These are phyloP conservation scores for Phthorimaea operculella DNA, from an alignment of 1,140 invertebrate species.

Conservation along the genomic window DNA sequence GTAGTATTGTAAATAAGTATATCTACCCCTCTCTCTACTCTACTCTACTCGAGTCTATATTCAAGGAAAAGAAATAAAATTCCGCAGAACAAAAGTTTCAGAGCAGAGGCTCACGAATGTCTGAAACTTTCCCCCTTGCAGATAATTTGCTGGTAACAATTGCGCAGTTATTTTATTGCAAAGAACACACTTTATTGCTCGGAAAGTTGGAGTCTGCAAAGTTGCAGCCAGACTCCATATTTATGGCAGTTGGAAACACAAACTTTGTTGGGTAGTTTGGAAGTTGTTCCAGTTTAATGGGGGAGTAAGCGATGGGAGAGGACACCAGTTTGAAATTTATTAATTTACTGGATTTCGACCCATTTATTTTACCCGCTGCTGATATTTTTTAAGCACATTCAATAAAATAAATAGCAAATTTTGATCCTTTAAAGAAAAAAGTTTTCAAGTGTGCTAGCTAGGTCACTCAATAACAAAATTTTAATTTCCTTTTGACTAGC, in stretches of 20 bases:
- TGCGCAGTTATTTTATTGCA: conserved; percentile 1
- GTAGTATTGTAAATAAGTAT: no score
- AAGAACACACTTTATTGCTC: conserved; percentile 2
- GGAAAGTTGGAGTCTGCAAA: conserved; percentile 20
- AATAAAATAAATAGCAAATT: no score
- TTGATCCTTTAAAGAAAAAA: no score
- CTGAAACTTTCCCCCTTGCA: not conserved
- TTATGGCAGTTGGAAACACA: conserved; percentile 13
- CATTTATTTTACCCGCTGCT: no score
- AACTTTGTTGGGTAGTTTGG: conserved; percentile 3
- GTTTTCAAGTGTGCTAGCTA: no score
- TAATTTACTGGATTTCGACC: not conserved
- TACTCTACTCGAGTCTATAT: no score
- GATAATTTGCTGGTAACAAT: conserved; percentile 1
- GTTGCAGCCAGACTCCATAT: conserved; percentile 20
- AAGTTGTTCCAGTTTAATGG: conserved; percentile 2
- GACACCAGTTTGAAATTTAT: not conserved
- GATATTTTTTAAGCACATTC: no score
- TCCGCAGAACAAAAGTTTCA: no score
- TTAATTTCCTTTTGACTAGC: no score
- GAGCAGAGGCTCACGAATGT: not conserved
- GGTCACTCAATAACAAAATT: no score
- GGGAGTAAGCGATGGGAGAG: not conserved
- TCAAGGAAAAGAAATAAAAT: no score
- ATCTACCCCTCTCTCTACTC: no score